Percentiles rank a stretch among this genome's conserved stretches.
Evolutionary conservation across 2,113 vertebrate species (phyloP).

Genomic region (Corapipo altera): DNA sequence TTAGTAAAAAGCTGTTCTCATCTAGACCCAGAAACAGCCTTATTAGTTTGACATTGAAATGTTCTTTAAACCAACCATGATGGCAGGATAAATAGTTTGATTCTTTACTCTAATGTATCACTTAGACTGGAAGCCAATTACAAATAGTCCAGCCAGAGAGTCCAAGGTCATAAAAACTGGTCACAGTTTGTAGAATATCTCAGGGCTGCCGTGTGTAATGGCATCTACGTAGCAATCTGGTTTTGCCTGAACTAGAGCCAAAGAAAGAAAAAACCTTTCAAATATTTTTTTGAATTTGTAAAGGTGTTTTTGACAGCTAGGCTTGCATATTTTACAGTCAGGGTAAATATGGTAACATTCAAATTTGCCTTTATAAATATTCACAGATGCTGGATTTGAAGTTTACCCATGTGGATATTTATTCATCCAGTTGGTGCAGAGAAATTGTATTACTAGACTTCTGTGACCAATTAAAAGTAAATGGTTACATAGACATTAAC

Average conservation of each 20-base stretch:
- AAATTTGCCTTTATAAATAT: constrained; percentile 15
- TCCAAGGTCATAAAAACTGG: not conserved
- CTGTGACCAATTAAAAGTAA: constrained; percentile 18
- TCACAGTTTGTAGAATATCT: not conserved
- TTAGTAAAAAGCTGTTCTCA: not conserved
- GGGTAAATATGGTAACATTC: not conserved
- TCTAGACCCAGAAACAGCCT: not conserved
- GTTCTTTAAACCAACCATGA: not conserved
- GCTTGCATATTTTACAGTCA: not conserved
- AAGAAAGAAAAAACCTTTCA: not conserved
- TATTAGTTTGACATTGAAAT: not conserved
- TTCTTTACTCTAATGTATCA: not conserved
- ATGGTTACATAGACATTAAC: not conserved
- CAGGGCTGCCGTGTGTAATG: not conserved
- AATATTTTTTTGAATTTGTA: not conserved
- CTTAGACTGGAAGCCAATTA: not conserved
- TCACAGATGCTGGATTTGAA: not conserved
- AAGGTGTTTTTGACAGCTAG: not conserved
- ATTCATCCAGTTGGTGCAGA: not conserved
- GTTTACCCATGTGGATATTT: not conserved
- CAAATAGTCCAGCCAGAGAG: not conserved
- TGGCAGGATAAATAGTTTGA: not conserved
- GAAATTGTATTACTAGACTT: not conserved
- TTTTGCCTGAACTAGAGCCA: not conserved
- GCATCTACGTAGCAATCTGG: not conserved